Base-by-base conservation (phyloP, 1,140 invertebrate genomes). In the Neelides sp. region DNA sequence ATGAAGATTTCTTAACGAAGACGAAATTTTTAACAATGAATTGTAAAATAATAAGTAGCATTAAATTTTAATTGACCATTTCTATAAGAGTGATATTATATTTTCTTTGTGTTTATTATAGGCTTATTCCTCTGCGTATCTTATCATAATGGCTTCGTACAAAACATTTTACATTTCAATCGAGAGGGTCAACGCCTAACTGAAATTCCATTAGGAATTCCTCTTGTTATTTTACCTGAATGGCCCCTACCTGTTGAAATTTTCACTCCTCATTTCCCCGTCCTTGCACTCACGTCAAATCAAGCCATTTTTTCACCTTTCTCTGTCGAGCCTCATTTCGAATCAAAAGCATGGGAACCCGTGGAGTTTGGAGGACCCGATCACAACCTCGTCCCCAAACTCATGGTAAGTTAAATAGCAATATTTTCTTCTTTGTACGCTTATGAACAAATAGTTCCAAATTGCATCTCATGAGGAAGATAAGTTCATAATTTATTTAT, bases 211-310 rank as follows among this genome's bases (percentile, higher is more conserved):
- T 13, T 32, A 8, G 28, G 7, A 32, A 47, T 57, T 26, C 58
- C 48, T n/a, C 28, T 57, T 5, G 55, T 60, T 10, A 24, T 60
- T 3, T 35, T 60, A 5, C 58, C 58, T 2, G 54, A 60, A 46
- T 60, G 58, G 58, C 58, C 58, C 22, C 47, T 60, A 23, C 58
- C 58, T 7, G 51, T 60, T 8, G 55, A 60, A 39, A 47, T 60
- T 8, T 57, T 60, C 23, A 32, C 20, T 26, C 52, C 55, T 12
- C 49, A 57, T 22, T 39, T 37, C 28, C 54, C 58, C 4, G 55
- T 50, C 1, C 45, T 60, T 8, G 58, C 54, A 8, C 52, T 60
- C 12, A 44, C 57, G 3, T 48, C 58, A 15, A 55, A 60, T 47
- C 44, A 49, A 3, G 52, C 57, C 28, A 54, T 55, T 4, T 46